Evolutionary conservation across 2,888 invertebrate genomes (phyloP).

Genomic region (Zygothrica quintamaculata): DNA sequence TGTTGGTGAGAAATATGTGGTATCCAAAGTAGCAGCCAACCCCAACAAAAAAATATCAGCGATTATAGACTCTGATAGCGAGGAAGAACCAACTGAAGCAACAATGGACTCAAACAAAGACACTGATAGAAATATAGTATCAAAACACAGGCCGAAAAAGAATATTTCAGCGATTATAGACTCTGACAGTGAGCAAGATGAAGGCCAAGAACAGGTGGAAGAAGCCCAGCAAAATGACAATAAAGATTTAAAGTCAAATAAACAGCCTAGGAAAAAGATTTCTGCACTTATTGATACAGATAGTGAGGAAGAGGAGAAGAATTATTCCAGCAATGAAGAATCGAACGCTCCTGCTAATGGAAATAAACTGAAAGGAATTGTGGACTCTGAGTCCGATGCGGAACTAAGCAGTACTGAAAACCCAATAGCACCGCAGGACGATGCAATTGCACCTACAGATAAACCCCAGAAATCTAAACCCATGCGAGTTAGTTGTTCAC

Average conservation of each 20-base stretch:
- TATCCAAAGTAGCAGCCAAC: not conserved
- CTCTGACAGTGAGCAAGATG: constrained; percentile 46
- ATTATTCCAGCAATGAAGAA: too few relatives aligned
- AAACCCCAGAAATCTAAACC: constrained; percentile 52
- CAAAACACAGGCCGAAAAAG: constrained; percentile 12
- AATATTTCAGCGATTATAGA: constrained; percentile 44
- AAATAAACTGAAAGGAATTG: constrained; percentile 55
- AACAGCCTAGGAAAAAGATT: constrained; percentile 54
- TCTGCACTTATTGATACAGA: constrained; percentile 61
- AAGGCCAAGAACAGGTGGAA: not conserved
- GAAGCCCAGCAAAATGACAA: too few relatives aligned
- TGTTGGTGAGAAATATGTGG: not conserved
- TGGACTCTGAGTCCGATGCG: constrained; percentile 65
- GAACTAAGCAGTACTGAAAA: constrained; percentile 45
- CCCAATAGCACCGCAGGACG: constrained; percentile 11
- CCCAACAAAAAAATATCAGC: constrained; percentile 29
- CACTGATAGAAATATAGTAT: too few relatives aligned
- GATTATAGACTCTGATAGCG: constrained; percentile 42
- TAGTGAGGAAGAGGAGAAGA: constrained; percentile 69
- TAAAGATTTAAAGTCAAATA: not conserved
- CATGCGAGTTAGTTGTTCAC: constrained; percentile 63
- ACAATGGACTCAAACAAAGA: not conserved
- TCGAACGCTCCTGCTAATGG: too few relatives aligned
- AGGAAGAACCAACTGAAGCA: constrained; percentile 7
- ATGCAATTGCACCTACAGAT: not conserved